Conservation (phyloP, 2,888 invertebrate genomes). For the Argyresthia goedartella region DNA sequence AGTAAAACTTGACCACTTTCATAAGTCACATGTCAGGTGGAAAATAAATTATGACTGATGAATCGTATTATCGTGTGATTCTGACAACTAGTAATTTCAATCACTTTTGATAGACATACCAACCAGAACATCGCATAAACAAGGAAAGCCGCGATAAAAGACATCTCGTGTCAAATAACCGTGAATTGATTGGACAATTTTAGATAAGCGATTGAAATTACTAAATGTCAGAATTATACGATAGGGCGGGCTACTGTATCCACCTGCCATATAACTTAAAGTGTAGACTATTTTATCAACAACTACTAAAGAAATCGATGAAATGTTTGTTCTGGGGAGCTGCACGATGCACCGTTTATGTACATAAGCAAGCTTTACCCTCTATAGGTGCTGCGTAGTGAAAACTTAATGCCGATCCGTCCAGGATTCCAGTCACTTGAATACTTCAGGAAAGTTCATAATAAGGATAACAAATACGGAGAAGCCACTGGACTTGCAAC, state of each 20-base stretch:
- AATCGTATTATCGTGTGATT: background rate
- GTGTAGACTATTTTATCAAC: background rate
- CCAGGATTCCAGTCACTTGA: conserved; percentile 34
- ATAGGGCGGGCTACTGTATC: background rate
- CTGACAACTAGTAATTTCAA: too few species aligned
- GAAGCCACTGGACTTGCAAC: conserved; percentile 28
- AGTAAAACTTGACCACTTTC: background rate
- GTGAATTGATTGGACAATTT: too few species aligned
- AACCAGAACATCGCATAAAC: too few species aligned
- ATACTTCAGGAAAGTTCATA: conserved; percentile 28
- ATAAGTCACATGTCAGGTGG: background rate
- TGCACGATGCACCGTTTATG: too few species aligned
- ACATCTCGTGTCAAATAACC: too few species aligned
- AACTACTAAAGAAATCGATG: background rate
- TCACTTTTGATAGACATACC: too few species aligned
- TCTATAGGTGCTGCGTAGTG: conserved; percentile 36
- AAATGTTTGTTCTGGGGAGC: background rate
- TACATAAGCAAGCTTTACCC: background rate
- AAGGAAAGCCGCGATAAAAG: too few species aligned
- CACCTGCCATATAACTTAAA: background rate
- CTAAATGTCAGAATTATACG: background rate
- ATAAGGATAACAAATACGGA: conserved; percentile 21
- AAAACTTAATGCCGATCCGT: conserved; percentile 32
- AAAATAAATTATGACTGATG: background rate
- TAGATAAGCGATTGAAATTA: too few species aligned